Evolutionary conservation across 2,888 invertebrate genomes (phyloP), one percentile per base, ranked within the genome.

Genomic region (Zonitis immaculata): DNA sequence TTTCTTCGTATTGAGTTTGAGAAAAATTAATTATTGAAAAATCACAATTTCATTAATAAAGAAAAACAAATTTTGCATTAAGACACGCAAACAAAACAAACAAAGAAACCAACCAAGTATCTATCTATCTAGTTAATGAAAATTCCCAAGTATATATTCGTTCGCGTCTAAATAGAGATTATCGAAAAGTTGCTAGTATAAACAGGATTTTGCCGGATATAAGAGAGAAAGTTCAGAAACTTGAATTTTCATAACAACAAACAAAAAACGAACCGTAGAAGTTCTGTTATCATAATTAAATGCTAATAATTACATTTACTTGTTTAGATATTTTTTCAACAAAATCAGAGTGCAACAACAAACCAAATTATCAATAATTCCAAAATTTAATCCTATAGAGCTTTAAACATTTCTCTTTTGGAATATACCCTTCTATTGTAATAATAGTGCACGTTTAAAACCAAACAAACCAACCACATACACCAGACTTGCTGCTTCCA

Each of bases 401-500:
- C 32, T 14, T 32, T 28, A 12, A 11, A 32, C 32, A 35, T 35
- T 16, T 3, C 16, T 35, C 16, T 35, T 35, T n/a, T n/a, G n/a
- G n/a, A n/a, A n/a, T n/a, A n/a, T 35, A 35, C 16, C 35, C 32
- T 16, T 35, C 5, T 35, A 35, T 16, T 16, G 12, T 30, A 30
- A 35, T 35, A 35, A 35, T 1, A 16, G 18, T n/a, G n/a, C n/a
- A 47, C 42, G 20, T 26, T 18, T 44, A 22, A 27, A 52, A 48
- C n/a, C 53, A 45, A 35, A 22, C 49, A 32, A 49, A 49, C 53
- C 53, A n/a, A n/a, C n/a, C n/a, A n/a, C n/a, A n/a, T n/a, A 39
- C 53, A 53, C 45, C 49, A 53, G 49, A 53, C 49, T 45, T 53
- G 30, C 26, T 22, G 46, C 49, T 53, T 53, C 30, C 30, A 46